Evolutionary conservation across 2,797 vertebrate species (phyloP), one percentile per base, ranked within the genome.

Genomic region (Dermochelys coriacea): DNA sequence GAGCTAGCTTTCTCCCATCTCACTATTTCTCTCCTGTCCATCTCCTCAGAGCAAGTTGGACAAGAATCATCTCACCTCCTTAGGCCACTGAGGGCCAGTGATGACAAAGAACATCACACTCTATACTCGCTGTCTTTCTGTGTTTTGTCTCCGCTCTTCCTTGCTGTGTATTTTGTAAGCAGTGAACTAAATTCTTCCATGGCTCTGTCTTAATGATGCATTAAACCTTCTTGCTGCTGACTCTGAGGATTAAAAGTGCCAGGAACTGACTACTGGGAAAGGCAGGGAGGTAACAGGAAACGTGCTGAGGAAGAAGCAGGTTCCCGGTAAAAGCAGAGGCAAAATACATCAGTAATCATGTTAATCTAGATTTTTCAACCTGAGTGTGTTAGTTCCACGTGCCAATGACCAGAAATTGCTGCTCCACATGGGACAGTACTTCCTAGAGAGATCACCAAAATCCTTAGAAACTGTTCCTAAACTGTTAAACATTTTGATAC

Each of bases 401-500:
- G 80, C 49, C 80, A 94, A 45, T 47, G 84, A 93, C 83, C 31
- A 64, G 29, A 15, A 77, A 95, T 54, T 80, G 92, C 64, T 86
- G 88, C 45, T 81, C 80, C 94, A 74, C 75, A 88, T 91, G 37
- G 93, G 41, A 85, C 19, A 0, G 0, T n/a, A 55, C 79, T 89
- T 91, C 91, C 87, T 77, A 86, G 82, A 92, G 82, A 92, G 54
- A 68, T 19, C 45, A 71, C 86, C 91, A 55, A 82, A 93, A 96
- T 15, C 77, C 74, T 90, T 94, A 85, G 51, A 93, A 31, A n/a
- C 25, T 51, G 68, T 81, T 93, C 29, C 79, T 95, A 91, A 90
- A 49, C 47, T 95, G 92, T 92, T 95, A 96, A 95, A 91, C 92
- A 95, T 51, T 57, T 86, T 50, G 61, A 55, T 91, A 83, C 83